These are phyloP conservation scores for Anoplophora glabripennis DNA, from an alignment of 1,140 invertebrate species.

Conservation along the genomic window DNA sequence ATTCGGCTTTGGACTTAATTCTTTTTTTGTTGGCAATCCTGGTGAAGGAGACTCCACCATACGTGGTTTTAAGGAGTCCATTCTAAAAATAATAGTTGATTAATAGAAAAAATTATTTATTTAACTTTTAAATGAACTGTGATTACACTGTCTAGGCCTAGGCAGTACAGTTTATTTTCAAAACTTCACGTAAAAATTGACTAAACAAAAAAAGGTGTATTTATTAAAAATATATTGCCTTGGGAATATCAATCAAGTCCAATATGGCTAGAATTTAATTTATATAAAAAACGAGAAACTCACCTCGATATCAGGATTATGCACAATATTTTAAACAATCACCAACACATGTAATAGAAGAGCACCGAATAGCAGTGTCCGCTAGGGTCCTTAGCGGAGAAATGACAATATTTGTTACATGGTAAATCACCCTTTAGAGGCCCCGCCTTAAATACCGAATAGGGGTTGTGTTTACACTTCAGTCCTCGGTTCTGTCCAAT, in stretches of 20 bases:
- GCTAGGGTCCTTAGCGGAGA: slow-evolving; percentile 8
- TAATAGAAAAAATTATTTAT: no score
- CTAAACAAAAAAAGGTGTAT: no score
- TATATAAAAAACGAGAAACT: no score
- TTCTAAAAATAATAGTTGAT: slow-evolving; percentile 18
- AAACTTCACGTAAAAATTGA: no score
- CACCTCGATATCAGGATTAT: no score
- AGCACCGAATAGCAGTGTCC: slow-evolving; percentile 1
- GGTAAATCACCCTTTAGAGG: slow-evolving; percentile 17
- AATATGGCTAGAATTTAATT: no score
- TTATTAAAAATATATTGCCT: no score
- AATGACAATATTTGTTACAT: slow-evolving; percentile 20
- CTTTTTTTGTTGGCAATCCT: slow-evolving; percentile 32
- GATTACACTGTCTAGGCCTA: no score
- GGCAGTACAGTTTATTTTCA: no score
- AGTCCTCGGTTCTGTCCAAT: slow-evolving; percentile 16
- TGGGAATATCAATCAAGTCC: no score
- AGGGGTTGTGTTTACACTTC: slow-evolving; percentile 20
- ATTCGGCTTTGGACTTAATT: slow-evolving; percentile 38
- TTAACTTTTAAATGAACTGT: no score
- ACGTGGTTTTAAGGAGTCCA: slow-evolving; percentile 30
- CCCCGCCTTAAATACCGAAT: slow-evolving; percentile 18
- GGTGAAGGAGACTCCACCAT: slow-evolving; percentile 25
- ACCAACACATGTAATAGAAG: slow-evolving; percentile 9
- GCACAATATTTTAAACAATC: no score